Conservation (phyloP, 2,888 invertebrate species). For the Cordilura impudica region DNA sequence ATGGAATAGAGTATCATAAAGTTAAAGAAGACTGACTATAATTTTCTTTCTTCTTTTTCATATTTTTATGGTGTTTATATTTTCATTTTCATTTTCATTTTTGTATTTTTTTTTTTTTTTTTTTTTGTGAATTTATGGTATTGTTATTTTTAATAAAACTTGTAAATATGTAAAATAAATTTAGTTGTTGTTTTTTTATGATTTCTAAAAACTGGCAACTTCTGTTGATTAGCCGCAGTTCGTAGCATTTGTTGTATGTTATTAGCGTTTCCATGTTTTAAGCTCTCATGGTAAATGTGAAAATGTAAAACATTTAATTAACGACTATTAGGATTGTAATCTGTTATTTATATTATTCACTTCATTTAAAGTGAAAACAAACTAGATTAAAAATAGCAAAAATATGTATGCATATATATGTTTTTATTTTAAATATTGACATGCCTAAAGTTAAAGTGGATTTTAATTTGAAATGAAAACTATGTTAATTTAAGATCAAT, state of each 20-base stretch:
- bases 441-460: too few species aligned
- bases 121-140: not conserved
- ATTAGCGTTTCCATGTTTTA: not conserved
- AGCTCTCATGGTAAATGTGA: slow-evolving; percentile 46
- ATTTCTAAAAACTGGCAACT: slow-evolving; percentile 39
- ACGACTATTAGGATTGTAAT: slow-evolving; percentile 41
- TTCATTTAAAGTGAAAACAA: slow-evolving; percentile 48
- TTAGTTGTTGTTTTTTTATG: too few species aligned
- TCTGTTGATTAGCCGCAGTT: slow-evolving; percentile 2
- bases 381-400: not conserved
- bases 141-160: not conserved
- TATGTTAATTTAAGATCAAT: too few species aligned
- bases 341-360: slow-evolving; percentile 41
- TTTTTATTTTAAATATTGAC: too few species aligned
- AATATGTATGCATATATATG: too few species aligned
- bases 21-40: too few species aligned
- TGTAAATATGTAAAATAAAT: too few species aligned
- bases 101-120: not conserved
- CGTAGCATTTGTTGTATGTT: slow-evolving; percentile 51
- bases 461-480: too few species aligned
- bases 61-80: not conserved
- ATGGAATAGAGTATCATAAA: too few species aligned
- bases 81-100: not conserved
- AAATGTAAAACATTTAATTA: slow-evolving; percentile 59
- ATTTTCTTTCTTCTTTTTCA: not conserved